Conservation (phyloP, 1,140 invertebrate genomes). For the Chelonus insularis region DNA sequence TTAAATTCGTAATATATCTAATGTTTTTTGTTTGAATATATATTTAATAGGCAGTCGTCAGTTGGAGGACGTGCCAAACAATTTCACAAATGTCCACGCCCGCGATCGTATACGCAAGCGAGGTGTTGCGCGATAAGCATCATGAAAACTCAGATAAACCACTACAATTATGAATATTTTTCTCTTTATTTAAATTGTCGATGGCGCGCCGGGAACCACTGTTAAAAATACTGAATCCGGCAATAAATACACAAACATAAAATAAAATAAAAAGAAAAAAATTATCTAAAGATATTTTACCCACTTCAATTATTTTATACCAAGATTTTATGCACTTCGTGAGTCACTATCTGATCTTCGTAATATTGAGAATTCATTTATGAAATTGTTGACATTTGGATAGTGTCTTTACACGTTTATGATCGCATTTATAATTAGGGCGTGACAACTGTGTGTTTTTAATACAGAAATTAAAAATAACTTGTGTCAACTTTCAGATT, state of each 20-base stretch:
- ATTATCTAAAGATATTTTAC: neutral
- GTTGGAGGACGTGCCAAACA: slow-evolving; percentile 24
- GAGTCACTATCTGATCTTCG: slow-evolving; percentile 40
- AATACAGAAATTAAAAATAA: too few species aligned
- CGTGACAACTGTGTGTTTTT: slow-evolving; percentile 3
- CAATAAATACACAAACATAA: slow-evolving; percentile 54
- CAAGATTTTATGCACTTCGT: slow-evolving; percentile 42
- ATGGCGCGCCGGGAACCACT: slow-evolving; percentile 38
- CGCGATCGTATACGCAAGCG: slow-evolving; percentile 19
- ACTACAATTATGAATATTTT: slow-evolving; percentile 13
- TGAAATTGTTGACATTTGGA: slow-evolving; percentile 40
- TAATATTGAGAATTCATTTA: slow-evolving; percentile 34
- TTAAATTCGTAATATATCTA: slow-evolving; percentile 4
- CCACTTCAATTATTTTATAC: too few species aligned
- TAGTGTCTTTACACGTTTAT: neutral
- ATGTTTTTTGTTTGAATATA: slow-evolving; percentile 11
- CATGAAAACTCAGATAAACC: too few species aligned
- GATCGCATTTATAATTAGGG: neutral
- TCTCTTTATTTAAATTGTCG: slow-evolving; percentile 29
- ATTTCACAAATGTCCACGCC: slow-evolving; percentile 41
- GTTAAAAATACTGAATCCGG: slow-evolving; percentile 58
- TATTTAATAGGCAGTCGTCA: slow-evolving; percentile 10
- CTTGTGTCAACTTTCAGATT: too few species aligned
- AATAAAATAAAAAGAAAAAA: slow-evolving; percentile 15
- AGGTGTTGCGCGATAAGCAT: neutral